Conservation (phyloP, 2,888 invertebrate species). For the Leucoma salicis region DNA sequence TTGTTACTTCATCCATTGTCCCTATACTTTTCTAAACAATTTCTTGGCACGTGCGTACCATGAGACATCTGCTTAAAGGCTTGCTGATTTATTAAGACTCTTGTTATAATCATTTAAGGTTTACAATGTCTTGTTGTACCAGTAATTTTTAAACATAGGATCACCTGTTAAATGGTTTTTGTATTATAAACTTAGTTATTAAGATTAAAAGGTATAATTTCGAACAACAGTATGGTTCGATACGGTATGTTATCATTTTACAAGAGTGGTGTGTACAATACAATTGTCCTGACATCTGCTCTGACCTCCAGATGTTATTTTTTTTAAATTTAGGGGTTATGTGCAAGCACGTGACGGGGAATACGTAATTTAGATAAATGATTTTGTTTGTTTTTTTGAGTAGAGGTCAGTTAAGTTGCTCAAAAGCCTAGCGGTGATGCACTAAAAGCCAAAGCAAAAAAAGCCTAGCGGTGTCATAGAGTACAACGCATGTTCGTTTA, state of each 20-base stretch:
- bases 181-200: constrained; percentile 17
- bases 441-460: too few relatives aligned
- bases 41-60: constrained; percentile 28
- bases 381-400: too few relatives aligned
- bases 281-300: constrained; percentile 27
- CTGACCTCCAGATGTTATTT: constrained; percentile 31
- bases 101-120: not conserved
- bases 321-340: constrained; percentile 4
- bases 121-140: not conserved
- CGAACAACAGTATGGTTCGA: constrained; percentile 13
- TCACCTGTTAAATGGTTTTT: constrained; percentile 23
- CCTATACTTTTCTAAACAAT: constrained; percentile 24
- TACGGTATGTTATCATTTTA: constrained; percentile 11
- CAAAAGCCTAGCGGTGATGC: too few relatives aligned
- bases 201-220: constrained; percentile 5
- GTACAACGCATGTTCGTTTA: too few relatives aligned
- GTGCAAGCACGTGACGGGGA: constrained; percentile 10
- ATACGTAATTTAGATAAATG: not conserved
- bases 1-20: constrained; percentile 26
- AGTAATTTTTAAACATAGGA: too few relatives aligned
- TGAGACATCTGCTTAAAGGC: constrained; percentile 20
- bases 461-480: too few relatives aligned
- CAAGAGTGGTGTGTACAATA: constrained; percentile 8
- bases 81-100: not conserved
- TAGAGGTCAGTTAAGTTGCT: too few relatives aligned